Evolutionary conservation across 2,113 vertebrate species (phyloP).

Genomic region (Ochotona princeps): DNA sequence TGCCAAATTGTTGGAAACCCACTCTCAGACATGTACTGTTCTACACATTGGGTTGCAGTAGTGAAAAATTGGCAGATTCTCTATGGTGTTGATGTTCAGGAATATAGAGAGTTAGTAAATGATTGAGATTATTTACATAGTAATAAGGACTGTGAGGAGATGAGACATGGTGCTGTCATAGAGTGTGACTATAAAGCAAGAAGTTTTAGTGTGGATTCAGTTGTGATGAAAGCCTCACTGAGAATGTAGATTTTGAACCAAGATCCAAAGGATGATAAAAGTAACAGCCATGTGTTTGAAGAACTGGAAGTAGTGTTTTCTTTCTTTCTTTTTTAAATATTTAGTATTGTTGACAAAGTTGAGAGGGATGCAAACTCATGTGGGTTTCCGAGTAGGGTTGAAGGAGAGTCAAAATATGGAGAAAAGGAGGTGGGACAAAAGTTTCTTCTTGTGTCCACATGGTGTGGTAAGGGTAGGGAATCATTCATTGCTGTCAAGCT

Average conservation of each 20-base stretch:
- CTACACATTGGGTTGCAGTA: not conserved
- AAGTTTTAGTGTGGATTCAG: not conserved
- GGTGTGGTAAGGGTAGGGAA: too few relatives aligned
- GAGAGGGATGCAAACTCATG: too few relatives aligned
- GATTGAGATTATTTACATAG: not conserved
- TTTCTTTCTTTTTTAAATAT: too few relatives aligned
- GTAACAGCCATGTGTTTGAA: not conserved
- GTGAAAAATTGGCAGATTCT: not conserved
- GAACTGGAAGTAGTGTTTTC: not conserved
- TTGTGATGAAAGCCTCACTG: not conserved
- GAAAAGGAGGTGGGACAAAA: too few relatives aligned
- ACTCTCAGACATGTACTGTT: not conserved
- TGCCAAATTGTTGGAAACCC: not conserved
- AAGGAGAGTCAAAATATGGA: too few relatives aligned
- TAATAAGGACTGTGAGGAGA: not conserved
- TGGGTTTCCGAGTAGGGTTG: too few relatives aligned
- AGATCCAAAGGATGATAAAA: not conserved
- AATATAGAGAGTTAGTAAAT: not conserved
- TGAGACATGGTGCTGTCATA: not conserved
- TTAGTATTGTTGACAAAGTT: too few relatives aligned
- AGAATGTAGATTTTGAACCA: not conserved
- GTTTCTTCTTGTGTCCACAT: too few relatives aligned
- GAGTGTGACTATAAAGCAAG: not conserved
- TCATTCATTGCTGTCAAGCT: too few relatives aligned
- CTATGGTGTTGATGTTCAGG: not conserved